Conservation (phyloP, 2,797 vertebrate species). For the Hypotaenidia okinawae region DNA sequence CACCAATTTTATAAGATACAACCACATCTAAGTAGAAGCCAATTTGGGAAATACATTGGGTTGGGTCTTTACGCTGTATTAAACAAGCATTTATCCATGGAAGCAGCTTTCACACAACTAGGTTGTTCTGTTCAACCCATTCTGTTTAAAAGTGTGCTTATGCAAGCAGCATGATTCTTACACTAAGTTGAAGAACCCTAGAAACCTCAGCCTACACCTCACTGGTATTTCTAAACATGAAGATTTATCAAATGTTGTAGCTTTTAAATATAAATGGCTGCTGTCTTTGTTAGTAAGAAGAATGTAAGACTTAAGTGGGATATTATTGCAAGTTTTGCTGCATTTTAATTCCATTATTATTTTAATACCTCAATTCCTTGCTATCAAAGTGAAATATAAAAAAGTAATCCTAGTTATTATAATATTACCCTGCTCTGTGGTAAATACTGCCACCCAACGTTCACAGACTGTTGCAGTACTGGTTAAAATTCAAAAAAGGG, state of each 20-base stretch:
- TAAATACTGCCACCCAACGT: slow-evolving; percentile 28
- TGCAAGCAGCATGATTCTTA: background rate
- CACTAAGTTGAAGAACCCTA: background rate
- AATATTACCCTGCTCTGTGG: background rate
- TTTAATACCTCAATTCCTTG: background rate
- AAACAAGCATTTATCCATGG: background rate
- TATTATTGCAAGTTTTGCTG: background rate
- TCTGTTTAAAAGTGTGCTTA: background rate
- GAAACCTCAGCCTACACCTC: background rate
- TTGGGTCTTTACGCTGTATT: background rate
- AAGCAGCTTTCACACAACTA: background rate
- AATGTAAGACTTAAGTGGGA: background rate
- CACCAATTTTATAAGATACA: background rate
- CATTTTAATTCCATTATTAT: background rate
- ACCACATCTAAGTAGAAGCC: background rate
- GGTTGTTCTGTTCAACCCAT: background rate
- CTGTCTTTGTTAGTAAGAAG: background rate
- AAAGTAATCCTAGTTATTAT: background rate
- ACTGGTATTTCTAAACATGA: background rate
- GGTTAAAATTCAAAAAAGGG: background rate
- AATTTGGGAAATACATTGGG: background rate
- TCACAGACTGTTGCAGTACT: background rate
- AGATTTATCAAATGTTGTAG: background rate
- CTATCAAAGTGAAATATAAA: background rate
- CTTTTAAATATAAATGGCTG: background rate